phyloP scores from a whole-genome alignment of 2,888 invertebrate genomes.

The Noctua pronuba region DNA sequence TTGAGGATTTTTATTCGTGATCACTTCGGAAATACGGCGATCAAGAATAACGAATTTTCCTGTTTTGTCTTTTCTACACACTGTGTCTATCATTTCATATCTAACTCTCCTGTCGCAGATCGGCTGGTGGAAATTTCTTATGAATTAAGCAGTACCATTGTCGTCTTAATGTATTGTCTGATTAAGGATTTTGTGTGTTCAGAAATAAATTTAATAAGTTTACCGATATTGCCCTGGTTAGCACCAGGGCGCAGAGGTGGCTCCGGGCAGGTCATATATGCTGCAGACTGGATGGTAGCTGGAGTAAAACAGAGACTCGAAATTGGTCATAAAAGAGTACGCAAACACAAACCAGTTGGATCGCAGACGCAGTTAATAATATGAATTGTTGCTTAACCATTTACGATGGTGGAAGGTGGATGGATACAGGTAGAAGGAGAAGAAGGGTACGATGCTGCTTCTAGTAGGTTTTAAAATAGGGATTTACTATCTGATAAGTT shows the following conservation, averaged over 20 bases:
- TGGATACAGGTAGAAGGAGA: no score
- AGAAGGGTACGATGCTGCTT: background rate
- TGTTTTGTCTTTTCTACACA: background rate
- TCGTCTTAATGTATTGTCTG: background rate
- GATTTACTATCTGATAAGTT: background rate
- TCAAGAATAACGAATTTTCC: background rate
- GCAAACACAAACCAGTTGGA: background rate
- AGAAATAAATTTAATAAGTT: background rate
- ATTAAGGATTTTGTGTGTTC: no score
- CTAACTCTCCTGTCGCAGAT: background rate
- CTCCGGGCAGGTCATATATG: no score
- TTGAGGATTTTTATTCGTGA: background rate
- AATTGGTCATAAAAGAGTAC: background rate
- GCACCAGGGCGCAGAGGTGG: no score
- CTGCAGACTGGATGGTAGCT: background rate
- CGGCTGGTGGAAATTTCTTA: background rate
- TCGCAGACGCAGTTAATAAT: no score
- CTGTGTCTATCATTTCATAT: background rate
- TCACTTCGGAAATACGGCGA: background rate
- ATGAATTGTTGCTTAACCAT: background rate
- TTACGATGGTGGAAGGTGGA: no score
- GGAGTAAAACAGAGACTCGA: background rate
- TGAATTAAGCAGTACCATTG: background rate
- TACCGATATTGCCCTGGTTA: no score
- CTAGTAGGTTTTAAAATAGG: background rate